A percentile compares a stretch with the other conserved stretches of the same genome.
Evolutionary conservation across 1,140 invertebrate genomes (phyloP).

Genomic region (Pectinophora gossypiella): DNA sequence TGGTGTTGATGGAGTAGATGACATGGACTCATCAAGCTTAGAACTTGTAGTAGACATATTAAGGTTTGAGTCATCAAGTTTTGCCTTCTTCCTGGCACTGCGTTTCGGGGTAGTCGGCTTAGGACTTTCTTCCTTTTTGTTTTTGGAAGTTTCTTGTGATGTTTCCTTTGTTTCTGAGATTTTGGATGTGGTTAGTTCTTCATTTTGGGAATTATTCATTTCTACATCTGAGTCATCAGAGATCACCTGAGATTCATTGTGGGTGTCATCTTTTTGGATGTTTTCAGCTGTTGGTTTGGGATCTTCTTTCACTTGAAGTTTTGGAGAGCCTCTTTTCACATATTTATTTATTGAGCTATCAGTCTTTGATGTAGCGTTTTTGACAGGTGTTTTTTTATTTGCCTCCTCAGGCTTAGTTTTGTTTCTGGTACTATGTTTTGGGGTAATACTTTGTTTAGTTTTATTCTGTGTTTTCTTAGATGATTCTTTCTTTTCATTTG

Average conservation of each 20-base stretch:
- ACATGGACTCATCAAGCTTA: constrained; percentile 33
- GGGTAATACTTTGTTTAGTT: background rate
- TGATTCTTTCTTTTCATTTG: background rate
- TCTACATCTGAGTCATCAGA: constrained; percentile 1
- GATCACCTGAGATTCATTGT: too few relatives aligned
- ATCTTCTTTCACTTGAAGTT: too few relatives aligned
- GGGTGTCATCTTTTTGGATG: too few relatives aligned
- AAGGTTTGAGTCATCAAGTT: constrained; percentile 24
- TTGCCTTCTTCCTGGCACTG: constrained; percentile 27
- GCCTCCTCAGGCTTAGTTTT: too few relatives aligned
- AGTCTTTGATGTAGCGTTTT: too few relatives aligned
- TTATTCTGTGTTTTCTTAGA: background rate
- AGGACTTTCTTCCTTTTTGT: background rate
- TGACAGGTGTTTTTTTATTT: too few relatives aligned
- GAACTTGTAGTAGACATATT: constrained; percentile 31
- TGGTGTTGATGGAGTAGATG: constrained; percentile 33
- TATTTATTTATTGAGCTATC: too few relatives aligned
- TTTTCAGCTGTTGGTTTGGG: too few relatives aligned
- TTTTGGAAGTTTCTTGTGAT: background rate
- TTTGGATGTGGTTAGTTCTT: constrained; percentile 6
- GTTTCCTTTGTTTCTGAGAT: background rate
- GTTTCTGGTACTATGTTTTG: too few relatives aligned
- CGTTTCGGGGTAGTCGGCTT: constrained; percentile 24
- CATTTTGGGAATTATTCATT: constrained; percentile 7
- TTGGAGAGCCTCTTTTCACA: too few relatives aligned